Percentiles rank a stretch among this genome's conserved stretches.
Evolutionary conservation across 2,797 vertebrate species (phyloP).

Genomic region (Poeciliopsis turneri): DNA sequence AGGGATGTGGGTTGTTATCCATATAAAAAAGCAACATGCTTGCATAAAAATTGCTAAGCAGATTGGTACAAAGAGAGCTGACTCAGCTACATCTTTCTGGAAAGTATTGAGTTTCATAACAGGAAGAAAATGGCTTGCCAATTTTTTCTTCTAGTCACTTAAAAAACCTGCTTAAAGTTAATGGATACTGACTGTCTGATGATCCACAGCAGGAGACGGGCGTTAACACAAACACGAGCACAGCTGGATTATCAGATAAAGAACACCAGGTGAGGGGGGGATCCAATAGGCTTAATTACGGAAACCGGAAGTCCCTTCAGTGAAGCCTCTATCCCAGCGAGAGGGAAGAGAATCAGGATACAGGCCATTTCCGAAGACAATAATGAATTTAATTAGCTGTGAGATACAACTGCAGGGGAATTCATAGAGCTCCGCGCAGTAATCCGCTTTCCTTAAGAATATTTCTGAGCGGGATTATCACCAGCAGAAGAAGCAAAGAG

Average conservation of each 20-base stretch:
- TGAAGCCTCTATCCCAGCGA: slow-evolving; percentile 43
- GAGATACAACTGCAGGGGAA: slow-evolving; percentile 63
- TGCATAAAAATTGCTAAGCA: background rate
- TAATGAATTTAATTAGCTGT: slow-evolving; percentile 80
- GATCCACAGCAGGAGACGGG: background rate
- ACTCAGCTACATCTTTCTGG: slow-evolving; percentile 6
- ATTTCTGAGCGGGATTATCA: slow-evolving; percentile 74
- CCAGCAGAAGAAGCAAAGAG: slow-evolving; percentile 47
- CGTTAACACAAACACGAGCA: slow-evolving; percentile 5
- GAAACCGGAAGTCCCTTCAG: slow-evolving; percentile 59
- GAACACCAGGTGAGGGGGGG: slow-evolving; percentile 54
- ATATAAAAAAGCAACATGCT: background rate
- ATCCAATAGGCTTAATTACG: slow-evolving; percentile 76
- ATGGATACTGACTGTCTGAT: background rate
- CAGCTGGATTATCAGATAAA: slow-evolving; percentile 42
- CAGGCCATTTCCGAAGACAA: slow-evolving; percentile 68
- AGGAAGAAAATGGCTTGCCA: background rate
- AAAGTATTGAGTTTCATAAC: slow-evolving; percentile 26
- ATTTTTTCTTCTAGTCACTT: slow-evolving; percentile 4
- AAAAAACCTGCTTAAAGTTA: background rate
- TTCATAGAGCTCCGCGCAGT: slow-evolving; percentile 52
- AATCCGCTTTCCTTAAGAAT: slow-evolving; percentile 72
- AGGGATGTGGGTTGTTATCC: slow-evolving; percentile 15
- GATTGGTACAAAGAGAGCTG: slow-evolving; percentile 1
- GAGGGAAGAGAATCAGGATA: slow-evolving; percentile 45